Evolutionary conservation across 2,888 invertebrate species (phyloP), one percentile per base, ranked within the genome.

Genomic region (Lasioglossum leucozonium): DNA sequence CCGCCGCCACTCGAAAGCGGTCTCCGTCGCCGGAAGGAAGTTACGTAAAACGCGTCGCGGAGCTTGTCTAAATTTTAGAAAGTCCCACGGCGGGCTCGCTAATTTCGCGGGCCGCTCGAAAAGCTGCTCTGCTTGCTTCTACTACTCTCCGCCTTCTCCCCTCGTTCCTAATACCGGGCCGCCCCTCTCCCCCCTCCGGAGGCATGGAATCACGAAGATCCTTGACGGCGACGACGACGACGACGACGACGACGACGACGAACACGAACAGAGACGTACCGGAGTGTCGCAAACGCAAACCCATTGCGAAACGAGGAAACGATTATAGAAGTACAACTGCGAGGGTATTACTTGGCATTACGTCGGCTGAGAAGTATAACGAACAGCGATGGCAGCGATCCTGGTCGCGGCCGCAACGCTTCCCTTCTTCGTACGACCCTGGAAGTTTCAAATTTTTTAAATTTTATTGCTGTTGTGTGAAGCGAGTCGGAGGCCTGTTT

Each of bases 291-390:
- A 79, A 84, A 82, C 81, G 81, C 44, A 85, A 84, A 83, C 79
- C 51, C 79, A 84, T 93, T 93, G 88, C 91, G 89, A 93, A 93
- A 93, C 84, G 80, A 91, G 93, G 93, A 93, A 93, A 92, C 91
- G 90, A 93, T 93, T 93, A 93, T 91, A 87, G 86, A 91, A 91
- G 91, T 90, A 86, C 90, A 84, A 85, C 51, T 58, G 67, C 69
- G 26, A 30, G 84, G 42, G 55, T 80, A 88, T 89, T 85, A 84
- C 85, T 79, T 81, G 72, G 75, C 77, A 51, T 79, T 40, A 30
- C 34, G 65, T 85, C 80, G 89, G 51, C 89, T 80, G 69, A 84
- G 26, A 90, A 89, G 71, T 90, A 79, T 89, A 90, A 85, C 90
- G 62, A 13, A 26, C n/a, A 30, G 44, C 65, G 42, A 67, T 37